Evolutionary conservation across 2,113 vertebrate species (phyloP), one percentile per base, ranked within the genome.

Genomic region (Rhombomys opimus): DNA sequence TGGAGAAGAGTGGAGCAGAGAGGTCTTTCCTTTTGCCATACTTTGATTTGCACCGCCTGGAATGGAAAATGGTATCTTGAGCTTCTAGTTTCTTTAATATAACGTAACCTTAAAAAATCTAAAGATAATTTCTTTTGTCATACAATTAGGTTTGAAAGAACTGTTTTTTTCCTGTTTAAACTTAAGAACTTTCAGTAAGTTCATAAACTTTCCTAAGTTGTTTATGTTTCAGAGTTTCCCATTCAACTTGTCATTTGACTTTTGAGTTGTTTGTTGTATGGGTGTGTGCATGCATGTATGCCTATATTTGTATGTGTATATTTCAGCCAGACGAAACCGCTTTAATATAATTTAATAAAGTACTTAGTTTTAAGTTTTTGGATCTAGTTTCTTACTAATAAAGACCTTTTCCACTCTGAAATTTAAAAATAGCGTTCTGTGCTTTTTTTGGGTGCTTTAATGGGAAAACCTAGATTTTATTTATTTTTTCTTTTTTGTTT

Each of bases 221-320:
- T 77, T 94, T 10, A n/a, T 82, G 23, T 87, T 82, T 59, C 41
- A 90, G 73, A n/a, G 73, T 87, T 95, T 95, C 22, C 59, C 59
- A 41, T 93, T 46, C 41, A 93, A 9, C 77, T 87, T 94, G 87
- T 77, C 41, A 81, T 68, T 92, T 93, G 72, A 70, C 35, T 78
- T 88, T 95, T 91, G 63, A 87, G 59, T 95, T 72, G 91, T 46
- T 80, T 86, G 82, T 57, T 46, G 23, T 41, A 15, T 68, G 50
- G 50, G 72, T 73, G 22, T 50, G 1, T 90, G 15, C 15, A 57
- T 1, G 9, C 2, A 14, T 15, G 12, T 57, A 15, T 15, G 13
- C 15, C 3, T 15, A 57, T 90, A 32, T 76, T 12, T 23, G 78
- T 50, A 30, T 46, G 38, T 67, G 38, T 94, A 13, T 82, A 25